Evolutionary conservation across 2,797 vertebrate genomes (phyloP).

Genomic region (Dendrocincla tyrannina): DNA sequence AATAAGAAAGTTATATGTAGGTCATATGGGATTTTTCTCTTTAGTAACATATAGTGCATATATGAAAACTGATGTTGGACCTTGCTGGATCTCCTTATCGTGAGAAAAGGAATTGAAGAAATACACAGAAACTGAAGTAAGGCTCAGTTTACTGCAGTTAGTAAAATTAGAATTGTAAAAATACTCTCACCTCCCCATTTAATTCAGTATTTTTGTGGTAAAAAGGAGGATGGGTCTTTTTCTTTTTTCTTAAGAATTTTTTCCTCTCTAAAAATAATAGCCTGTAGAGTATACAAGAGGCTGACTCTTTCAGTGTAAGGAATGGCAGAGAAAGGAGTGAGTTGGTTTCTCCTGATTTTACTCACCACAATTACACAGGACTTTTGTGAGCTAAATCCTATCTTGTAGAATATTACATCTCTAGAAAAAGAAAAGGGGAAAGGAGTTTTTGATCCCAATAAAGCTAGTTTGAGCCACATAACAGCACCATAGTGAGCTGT

Average conservation of each 20-base stretch:
- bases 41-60: background rate
- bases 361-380: background rate
- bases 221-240: background rate
- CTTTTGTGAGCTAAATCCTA: background rate
- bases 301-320: background rate
- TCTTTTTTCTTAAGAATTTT: background rate
- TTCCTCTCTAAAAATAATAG: background rate
- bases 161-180: background rate
- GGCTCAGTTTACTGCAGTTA: background rate
- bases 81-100: background rate
- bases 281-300: background rate
- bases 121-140: background rate
- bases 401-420: background rate
- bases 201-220: background rate
- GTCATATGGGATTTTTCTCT: background rate
- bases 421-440: background rate
- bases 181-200: background rate
- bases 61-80: background rate
- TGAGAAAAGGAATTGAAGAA: background rate
- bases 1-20: background rate
- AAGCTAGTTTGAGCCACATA: background rate
- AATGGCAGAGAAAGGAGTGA: background rate
- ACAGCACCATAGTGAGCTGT: background rate
- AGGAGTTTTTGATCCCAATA: background rate
- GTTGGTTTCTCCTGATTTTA: background rate